Evolutionary conservation across 2,113 vertebrate species (phyloP).

Genomic region (Circaetus cinerascens): DNA sequence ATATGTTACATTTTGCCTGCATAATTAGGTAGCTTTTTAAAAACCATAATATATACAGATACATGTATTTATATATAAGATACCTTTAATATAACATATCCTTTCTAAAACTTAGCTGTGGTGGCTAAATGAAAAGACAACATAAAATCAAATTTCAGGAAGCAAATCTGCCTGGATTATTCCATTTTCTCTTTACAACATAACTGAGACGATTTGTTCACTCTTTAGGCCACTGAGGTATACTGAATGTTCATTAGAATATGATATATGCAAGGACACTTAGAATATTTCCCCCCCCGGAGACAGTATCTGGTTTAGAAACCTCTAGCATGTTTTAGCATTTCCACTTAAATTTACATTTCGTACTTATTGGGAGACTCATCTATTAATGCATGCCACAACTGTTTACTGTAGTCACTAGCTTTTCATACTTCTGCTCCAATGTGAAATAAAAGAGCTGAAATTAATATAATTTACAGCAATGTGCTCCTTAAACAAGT

Average conservation of each 20-base stretch:
- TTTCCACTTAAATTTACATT: neutral
- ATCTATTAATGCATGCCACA: neutral
- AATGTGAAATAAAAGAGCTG: neutral
- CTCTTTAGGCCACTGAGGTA: neutral
- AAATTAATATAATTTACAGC: neutral
- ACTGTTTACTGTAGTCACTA: neutral
- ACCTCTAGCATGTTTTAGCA: neutral
- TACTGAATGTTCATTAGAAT: slow-evolving; percentile 1
- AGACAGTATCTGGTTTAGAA: neutral
- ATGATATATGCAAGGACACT: neutral
- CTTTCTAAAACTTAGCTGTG: neutral
- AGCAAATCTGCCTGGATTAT: neutral
- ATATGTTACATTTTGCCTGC: neutral
- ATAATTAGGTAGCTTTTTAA: neutral
- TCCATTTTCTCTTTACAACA: neutral
- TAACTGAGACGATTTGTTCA: neutral
- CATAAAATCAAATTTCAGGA: neutral
- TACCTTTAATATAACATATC: neutral
- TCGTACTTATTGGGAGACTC: neutral
- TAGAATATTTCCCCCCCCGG: neutral
- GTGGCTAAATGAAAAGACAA: neutral
- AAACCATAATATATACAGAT: neutral
- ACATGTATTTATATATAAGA: neutral
- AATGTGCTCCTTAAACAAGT: neutral
- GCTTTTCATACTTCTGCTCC: neutral